Conservation (phyloP, 2,113 vertebrate genomes). For the Lepus americanus region DNA sequence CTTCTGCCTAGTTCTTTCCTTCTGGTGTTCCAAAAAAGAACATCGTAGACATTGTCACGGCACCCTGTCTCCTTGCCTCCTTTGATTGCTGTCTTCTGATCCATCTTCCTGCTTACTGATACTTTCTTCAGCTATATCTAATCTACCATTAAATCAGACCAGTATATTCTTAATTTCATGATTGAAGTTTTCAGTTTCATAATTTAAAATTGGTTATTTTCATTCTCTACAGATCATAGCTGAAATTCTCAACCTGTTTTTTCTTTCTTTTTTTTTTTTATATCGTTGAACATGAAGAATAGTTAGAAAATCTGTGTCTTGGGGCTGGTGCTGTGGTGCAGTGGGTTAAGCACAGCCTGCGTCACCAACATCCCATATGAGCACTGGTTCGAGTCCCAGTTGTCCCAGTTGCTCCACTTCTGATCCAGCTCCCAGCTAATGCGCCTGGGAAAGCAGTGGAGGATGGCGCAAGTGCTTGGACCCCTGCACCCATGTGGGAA, state of each 20-base stretch:
- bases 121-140: neutral
- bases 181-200: neutral
- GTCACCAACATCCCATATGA: too few species aligned
- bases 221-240: neutral
- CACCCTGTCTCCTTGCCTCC: neutral
- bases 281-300: neutral
- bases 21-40: neutral
- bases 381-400: too few species aligned
- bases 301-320: neutral
- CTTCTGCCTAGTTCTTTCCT: neutral
- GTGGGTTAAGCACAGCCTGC: too few species aligned
- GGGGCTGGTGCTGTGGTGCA: too few species aligned
- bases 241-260: conserved; percentile 12
- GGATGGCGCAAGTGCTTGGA: too few species aligned
- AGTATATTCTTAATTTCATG: conserved; percentile 24
- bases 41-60: neutral
- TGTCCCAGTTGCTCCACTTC: too few species aligned
- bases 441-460: too few species aligned
- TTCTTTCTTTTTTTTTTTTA: neutral
- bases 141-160: neutral
- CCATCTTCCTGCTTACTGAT: neutral
- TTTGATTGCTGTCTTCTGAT: neutral
- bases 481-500: too few species aligned
- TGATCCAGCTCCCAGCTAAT: too few species aligned
- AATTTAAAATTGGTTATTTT: neutral